Evolutionary conservation across 2,888 invertebrate genomes (phyloP), one percentile per base, ranked within the genome.

Genomic region (Drosophila greeni): DNA sequence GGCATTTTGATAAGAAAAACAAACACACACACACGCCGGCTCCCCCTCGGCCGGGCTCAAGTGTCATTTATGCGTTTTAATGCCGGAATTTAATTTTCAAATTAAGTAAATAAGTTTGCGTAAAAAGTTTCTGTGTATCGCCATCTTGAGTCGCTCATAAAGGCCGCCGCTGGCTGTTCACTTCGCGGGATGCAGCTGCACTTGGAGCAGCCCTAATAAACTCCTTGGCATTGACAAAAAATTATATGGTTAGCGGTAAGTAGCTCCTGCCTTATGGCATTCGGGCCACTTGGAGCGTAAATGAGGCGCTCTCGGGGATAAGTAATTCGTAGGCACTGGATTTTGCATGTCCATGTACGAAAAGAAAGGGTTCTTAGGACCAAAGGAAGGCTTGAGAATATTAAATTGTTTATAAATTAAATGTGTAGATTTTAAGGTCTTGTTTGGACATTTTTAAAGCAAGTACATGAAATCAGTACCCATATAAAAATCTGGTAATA

Each of bases 11-110:
- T 81, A 81, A 81, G 80, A 78, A 81, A 80, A 80, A 81, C 78
- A 82, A 81, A 80, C 81, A 75, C 49, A 69, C 64, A 56, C 45
- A 23, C 48, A 18, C 33, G 59, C 55, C 4, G n/a, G n/a, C 24
- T 7, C 29, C 11, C 33, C 14, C 24, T 33, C 31, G 51, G 58
- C 76, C 48, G 57, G 64, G 75, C 81, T 81, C 80, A 80, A 81
- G 81, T 82, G 81, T 81, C 81, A 80, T 81, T 82, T 82, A 80
- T 82, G 81, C 76, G 78, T 81, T 81, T 81, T 82, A 80, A 82
- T 80, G 76, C 76, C 73, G 68, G 79, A 80, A 82, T 82, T 82
- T 82, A 80, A 82, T 82, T 82, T 82, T 72, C 72, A 76, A 82
- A 82, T 82, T 78, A 82, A 80, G 76, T 72, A 82, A 72, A 78